Base-by-base conservation (phyloP, 2,113 vertebrate species). In the Dipodomys stephensi region DNA sequence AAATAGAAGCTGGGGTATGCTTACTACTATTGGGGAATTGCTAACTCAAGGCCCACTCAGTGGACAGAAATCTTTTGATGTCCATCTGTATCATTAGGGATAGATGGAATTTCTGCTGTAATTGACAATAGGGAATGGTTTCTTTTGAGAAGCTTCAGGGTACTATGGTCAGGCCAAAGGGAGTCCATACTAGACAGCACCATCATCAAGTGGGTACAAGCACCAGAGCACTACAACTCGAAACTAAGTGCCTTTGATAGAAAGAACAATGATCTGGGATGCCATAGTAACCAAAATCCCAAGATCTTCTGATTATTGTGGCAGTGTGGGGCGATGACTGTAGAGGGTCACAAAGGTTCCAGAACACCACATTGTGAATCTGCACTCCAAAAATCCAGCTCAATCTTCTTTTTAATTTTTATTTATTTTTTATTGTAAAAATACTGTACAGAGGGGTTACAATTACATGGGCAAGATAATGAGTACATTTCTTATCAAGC, bases 321-420 rank as follows among this genome's bases (percentile, higher is more conserved):
- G 46, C 49, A 32, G 22, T n/a, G 8, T 39, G 28, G 23, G 13
- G 5, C 53, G 19, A 4, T 35, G 35, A 20, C 60, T 62, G n/a
- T 8, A 0, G 28, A 82, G 83, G 77, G 1, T 28, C 35, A 7
- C 11, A 81, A 67, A 84, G 62, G 20, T 39, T 6, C 2, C 30
- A 85, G 1, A 46, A 32, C 76, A n/a, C 22, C 68, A 83, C 28
- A 2, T n/a, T 10, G 23, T 74, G 23, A 71, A 91, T 22, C 28
- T 74, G 6, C 4, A 23, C n/a, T 82, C 20, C 90, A 53, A 73
- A 88, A 83, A 94, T 60, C 35, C 39, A 73, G 46, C 62, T 80
- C 71, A 49, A 18, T 4, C 20, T 57, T 46, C 3, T 39, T 39
- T 39, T 39, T 6, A 39, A 39, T 39, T 39, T 39, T 39, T 39